Conservation (phyloP, 2,113 vertebrate species). For the Corythornis vintsioides region DNA sequence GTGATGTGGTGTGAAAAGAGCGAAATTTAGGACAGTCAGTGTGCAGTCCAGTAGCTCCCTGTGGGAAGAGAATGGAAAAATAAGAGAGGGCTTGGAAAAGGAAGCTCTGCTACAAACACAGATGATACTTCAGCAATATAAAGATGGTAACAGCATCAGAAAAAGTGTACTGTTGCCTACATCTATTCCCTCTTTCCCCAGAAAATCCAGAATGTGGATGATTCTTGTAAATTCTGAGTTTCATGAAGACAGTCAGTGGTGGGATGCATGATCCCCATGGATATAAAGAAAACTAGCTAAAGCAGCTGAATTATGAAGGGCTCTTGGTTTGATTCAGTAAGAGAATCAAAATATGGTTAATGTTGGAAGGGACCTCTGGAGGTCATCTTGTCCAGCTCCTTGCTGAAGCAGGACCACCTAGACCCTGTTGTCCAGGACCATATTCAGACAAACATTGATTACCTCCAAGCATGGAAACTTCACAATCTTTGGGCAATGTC, state of each 20-base stretch:
- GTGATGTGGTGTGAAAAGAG: background rate
- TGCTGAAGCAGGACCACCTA: background rate
- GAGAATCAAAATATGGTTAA: background rate
- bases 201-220: background rate
- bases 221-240: background rate
- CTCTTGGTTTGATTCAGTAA: background rate
- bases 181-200: background rate
- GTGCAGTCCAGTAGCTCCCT: background rate
- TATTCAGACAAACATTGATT: background rate
- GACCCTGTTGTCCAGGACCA: background rate
- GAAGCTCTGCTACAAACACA: background rate
- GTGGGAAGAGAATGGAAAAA: background rate
- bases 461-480: background rate
- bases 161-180: background rate
- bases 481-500: background rate
- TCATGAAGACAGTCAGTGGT: background rate
- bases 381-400: background rate
- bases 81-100: background rate
- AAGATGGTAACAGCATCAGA: background rate
- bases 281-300: background rate
- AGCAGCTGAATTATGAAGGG: background rate
- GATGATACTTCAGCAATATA: background rate
- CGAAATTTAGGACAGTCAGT: background rate
- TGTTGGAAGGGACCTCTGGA: background rate
- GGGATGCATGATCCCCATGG: background rate